Percentiles rank a stretch among this genome's conserved stretches.
phyloP scores from a whole-genome alignment of 2,113 vertebrate species.

The Brachyistius frenatus region DNA sequence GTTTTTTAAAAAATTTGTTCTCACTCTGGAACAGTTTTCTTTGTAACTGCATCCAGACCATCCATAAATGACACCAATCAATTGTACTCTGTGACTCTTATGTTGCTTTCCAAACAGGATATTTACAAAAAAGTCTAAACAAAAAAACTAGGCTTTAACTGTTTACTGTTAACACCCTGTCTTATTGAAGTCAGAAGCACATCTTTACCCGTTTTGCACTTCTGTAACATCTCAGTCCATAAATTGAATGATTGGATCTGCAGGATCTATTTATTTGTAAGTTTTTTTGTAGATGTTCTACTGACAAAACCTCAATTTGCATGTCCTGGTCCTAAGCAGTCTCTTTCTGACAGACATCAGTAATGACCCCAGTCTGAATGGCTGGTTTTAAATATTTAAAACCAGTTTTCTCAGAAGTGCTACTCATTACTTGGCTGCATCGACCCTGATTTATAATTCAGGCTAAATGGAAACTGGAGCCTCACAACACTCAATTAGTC shows the following conservation, averaged over 20 bases:
- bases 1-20: background rate
- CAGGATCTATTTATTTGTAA: background rate
- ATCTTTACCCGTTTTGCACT: background rate
- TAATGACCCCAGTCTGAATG: constrained; percentile 6
- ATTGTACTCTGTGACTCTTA: background rate
- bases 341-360: constrained; percentile 1
- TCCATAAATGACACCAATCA: background rate
- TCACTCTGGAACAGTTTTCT: background rate
- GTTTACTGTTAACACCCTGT: no score
- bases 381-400: constrained; percentile 11
- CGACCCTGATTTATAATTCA: constrained; percentile 18
- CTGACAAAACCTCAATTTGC: background rate
- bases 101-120: no score
- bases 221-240: background rate
- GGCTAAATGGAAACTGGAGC: constrained; percentile 40
- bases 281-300: background rate
- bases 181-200: background rate
- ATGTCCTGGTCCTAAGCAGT: background rate
- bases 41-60: background rate
- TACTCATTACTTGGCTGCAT: constrained; percentile 28
- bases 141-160: no score
- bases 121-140: no score
- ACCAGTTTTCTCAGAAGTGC: constrained; percentile 20
- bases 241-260: background rate
- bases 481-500: constrained; percentile 18